Conservation (phyloP, 2,888 invertebrate genomes). For the Psylliodes chrysocephalus region DNA sequence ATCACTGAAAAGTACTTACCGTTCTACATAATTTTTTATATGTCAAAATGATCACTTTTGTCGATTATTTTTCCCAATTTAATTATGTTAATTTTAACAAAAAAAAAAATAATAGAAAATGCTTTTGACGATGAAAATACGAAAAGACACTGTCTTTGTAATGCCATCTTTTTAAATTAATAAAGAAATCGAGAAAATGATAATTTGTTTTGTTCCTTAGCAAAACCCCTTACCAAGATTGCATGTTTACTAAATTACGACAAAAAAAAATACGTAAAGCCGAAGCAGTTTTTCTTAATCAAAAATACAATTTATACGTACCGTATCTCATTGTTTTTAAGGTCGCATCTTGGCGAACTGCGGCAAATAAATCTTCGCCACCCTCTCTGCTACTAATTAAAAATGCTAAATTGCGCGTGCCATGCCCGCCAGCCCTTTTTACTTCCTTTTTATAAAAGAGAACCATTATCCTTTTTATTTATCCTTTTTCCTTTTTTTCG, state of each 20-base stretch:
- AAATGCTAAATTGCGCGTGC: conserved; percentile 64
- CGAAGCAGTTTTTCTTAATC: conserved; percentile 35
- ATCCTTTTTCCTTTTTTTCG: conserved; percentile 35
- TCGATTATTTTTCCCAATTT: too few species aligned
- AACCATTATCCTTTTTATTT: conserved; percentile 42
- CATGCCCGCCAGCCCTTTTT: conserved; percentile 55
- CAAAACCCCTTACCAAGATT: not conserved
- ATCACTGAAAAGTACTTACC: too few species aligned
- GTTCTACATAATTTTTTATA: too few species aligned
- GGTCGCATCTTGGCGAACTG: conserved; percentile 48
- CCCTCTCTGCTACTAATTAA: conserved; percentile 61
- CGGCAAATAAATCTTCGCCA: conserved; percentile 59
- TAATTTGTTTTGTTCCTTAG: not conserved
- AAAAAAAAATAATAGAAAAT: too few species aligned
- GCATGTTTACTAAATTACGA: not conserved
- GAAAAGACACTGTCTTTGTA: too few species aligned
- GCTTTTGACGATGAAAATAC: too few species aligned
- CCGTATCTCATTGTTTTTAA: conserved; percentile 41
- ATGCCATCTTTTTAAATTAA: too few species aligned
- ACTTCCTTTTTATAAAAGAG: conserved; percentile 38
- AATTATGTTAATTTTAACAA: too few species aligned
- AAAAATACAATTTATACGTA: conserved; percentile 40
- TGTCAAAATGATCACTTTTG: too few species aligned
- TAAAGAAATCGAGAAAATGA: not conserved
- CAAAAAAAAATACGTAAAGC: conserved; percentile 6